Evolutionary conservation across 2,888 invertebrate species (phyloP).

Genomic region (Pharmacophagus antenor): DNA sequence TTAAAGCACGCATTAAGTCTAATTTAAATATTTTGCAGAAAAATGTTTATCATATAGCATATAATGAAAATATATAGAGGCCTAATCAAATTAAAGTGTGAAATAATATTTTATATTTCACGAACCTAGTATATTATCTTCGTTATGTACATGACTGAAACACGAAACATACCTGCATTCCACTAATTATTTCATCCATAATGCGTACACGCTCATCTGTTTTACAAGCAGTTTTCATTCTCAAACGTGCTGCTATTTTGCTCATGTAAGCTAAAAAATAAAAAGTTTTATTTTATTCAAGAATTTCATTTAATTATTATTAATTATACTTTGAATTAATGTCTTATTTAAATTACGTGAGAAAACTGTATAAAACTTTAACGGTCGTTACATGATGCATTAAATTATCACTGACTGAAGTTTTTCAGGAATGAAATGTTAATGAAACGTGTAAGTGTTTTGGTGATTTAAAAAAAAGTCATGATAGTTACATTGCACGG

Average conservation of each 20-base stretch:
- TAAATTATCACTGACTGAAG: neutral
- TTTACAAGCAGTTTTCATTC: slow-evolving; percentile 89
- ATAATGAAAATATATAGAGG: neutral
- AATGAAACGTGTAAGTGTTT: neutral
- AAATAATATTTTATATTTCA: neutral
- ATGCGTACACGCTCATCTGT: slow-evolving; percentile 95
- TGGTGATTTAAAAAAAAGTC: neutral
- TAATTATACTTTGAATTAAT: neutral
- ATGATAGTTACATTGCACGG: slow-evolving; percentile 85
- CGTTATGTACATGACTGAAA: neutral
- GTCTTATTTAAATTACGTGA: neutral
- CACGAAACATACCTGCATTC: slow-evolving; percentile 91
- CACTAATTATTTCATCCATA: slow-evolving; percentile 96
- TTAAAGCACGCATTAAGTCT: too few relatives aligned
- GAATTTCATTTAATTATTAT: too few relatives aligned
- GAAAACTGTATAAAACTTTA: neutral
- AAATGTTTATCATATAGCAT: neutral
- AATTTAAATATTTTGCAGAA: neutral
- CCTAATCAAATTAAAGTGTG: neutral
- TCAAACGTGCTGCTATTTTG: slow-evolving; percentile 82
- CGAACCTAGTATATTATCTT: neutral
- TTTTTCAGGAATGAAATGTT: neutral
- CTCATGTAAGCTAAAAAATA: slow-evolving; percentile 81
- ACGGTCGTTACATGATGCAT: too few relatives aligned
- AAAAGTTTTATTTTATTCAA: slow-evolving; percentile 5